These are phyloP conservation scores for Paracentrotus lividus DNA, from an alignment of 53 echinoderm and acorn worm genomes.

Conservation along the genomic window DNA sequence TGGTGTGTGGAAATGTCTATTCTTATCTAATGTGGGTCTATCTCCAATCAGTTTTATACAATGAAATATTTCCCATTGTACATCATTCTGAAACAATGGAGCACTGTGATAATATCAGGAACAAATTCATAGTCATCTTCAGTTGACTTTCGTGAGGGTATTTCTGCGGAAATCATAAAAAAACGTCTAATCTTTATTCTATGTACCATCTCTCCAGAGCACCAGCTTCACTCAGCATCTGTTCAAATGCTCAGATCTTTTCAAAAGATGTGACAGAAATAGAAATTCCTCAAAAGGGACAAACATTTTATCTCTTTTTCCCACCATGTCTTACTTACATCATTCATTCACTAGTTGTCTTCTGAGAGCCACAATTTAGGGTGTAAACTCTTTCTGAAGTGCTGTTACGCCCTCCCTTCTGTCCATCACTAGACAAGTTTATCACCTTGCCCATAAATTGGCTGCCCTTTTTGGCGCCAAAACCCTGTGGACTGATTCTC, in stretches of 20 bases:
- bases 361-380: no score
- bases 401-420: no score
- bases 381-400: no score
- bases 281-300: conserved; percentile 44
- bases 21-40: not conserved
- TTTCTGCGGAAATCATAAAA: conserved; percentile 50
- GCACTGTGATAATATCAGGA: not conserved
- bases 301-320: conserved; percentile 11
- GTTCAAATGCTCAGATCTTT: conserved; percentile 16
- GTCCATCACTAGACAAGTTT: no score
- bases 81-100: no score
- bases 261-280: conserved; percentile 7
- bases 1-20: not conserved
- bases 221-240: conserved; percentile 2
- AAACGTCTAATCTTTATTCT: conserved; percentile 13
- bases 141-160: conserved; percentile 13
- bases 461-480: conserved; percentile 38
- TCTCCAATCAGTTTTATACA: not conserved
- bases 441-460: conserved; percentile 44
- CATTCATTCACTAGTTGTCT: not conserved
- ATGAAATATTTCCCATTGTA: not conserved
- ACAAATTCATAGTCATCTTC: conserved; percentile 1
- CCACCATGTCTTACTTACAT: not conserved
- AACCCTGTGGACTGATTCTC: not conserved
- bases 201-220: not conserved